Evolutionary conservation across 1,140 invertebrate species (phyloP).

Genomic region (Gyrodactylus bullatarudis): DNA sequence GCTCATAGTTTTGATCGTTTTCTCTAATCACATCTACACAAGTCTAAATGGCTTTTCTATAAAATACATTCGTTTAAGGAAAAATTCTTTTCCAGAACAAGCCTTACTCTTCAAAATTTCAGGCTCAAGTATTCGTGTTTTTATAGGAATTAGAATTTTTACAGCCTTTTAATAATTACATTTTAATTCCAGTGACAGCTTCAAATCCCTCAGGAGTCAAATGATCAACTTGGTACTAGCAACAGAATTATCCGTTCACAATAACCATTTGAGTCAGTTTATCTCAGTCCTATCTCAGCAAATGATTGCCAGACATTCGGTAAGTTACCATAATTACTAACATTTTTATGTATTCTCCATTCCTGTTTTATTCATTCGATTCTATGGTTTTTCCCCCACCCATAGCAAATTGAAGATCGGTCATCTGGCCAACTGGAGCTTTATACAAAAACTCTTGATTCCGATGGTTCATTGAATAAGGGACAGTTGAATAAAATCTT

Average conservation of each 20-base stretch:
- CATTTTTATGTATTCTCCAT: neutral
- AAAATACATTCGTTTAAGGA: no score
- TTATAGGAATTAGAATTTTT: no score
- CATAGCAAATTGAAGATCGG: neutral
- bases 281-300: conserved; percentile 9
- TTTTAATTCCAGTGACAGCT: conserved; percentile 7
- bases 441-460: no score
- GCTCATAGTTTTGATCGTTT: no score
- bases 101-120: no score
- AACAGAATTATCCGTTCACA: conserved; percentile 21
- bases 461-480: no score
- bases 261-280: conserved; percentile 51
- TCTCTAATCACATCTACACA: no score
- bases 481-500: no score
- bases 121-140: no score
- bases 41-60: no score
- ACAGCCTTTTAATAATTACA: neutral
- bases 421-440: neutral
- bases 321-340: neutral
- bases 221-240: conserved; percentile 20
- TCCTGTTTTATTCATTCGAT: neutral
- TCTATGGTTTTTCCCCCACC: neutral
- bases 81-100: no score
- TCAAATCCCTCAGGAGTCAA: conserved; percentile 12
- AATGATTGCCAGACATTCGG: neutral